These are phyloP conservation scores for Burhinus bistriatus DNA, from an alignment of 2,113 vertebrate genomes.

Conservation along the genomic window DNA sequence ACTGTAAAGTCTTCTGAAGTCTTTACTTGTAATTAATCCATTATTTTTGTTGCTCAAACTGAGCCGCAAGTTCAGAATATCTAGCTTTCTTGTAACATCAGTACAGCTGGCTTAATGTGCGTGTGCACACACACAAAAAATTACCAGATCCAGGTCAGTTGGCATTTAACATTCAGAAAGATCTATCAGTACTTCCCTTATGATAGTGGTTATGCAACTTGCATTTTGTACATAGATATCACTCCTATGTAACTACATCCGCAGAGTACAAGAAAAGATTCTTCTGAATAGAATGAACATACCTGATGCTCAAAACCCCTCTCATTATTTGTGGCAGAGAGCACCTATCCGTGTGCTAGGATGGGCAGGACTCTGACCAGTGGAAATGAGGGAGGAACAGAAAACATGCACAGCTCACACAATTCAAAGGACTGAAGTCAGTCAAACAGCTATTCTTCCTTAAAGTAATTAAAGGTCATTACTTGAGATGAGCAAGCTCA, in stretches of 20 bases:
- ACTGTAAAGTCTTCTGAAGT: neutral
- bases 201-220: neutral
- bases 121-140: neutral
- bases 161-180: neutral
- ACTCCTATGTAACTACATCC: neutral
- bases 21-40: neutral
- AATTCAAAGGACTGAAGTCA: neutral
- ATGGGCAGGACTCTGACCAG: neutral
- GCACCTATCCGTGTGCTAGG: neutral
- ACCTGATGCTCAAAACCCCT: neutral
- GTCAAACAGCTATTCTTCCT: neutral
- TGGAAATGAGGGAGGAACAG: neutral
- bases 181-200: neutral
- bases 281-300: neutral
- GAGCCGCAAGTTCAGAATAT: neutral
- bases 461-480: neutral
- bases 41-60: neutral
- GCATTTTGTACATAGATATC: neutral
- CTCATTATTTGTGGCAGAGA: neutral
- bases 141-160: neutral
- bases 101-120: neutral
- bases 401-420: neutral
- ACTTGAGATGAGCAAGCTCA: neutral
- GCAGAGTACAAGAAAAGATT: neutral
- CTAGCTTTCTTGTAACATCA: neutral